Evolutionary conservation across 2,797 vertebrate genomes (phyloP).

Genomic region (Psittacula echo): DNA sequence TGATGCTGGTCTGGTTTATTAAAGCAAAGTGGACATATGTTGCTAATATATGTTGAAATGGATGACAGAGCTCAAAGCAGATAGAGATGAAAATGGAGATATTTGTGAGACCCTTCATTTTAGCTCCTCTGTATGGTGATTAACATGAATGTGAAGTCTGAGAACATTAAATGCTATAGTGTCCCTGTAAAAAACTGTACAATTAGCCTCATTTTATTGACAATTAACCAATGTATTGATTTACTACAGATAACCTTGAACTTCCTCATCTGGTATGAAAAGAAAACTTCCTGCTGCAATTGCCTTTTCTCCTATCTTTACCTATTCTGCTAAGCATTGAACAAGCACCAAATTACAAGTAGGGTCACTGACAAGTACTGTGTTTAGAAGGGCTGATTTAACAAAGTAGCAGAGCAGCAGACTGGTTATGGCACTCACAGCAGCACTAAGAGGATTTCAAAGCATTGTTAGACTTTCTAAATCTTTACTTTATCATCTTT

Average conservation of each 20-base stretch:
- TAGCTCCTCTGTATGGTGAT: background rate
- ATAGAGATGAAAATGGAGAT: background rate
- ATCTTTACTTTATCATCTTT: constrained; percentile 60
- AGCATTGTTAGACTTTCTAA: constrained; percentile 56
- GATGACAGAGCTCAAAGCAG: background rate
- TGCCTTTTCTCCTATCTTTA: constrained; percentile 1
- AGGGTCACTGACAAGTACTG: constrained; percentile 28
- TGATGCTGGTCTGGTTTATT: background rate
- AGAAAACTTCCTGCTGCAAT: background rate
- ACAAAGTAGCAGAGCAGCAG: constrained; percentile 25
- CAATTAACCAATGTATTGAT: background rate
- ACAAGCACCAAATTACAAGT: constrained; percentile 29
- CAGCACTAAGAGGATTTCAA: constrained; percentile 58
- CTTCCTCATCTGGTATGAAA: background rate
- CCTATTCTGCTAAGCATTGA: constrained; percentile 22
- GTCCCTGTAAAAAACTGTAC: background rate
- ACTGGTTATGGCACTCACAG: constrained; percentile 29
- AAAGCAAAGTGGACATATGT: background rate
- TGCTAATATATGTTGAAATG: background rate
- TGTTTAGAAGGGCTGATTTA: constrained; percentile 57
- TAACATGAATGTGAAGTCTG: background rate
- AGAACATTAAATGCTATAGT: background rate
- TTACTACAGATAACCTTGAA: background rate
- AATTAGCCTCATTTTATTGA: background rate
- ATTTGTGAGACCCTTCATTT: background rate